Evolutionary conservation across 2,888 invertebrate genomes (phyloP), one percentile per base, ranked within the genome.

Genomic region (Sepiola atlantica): DNA sequence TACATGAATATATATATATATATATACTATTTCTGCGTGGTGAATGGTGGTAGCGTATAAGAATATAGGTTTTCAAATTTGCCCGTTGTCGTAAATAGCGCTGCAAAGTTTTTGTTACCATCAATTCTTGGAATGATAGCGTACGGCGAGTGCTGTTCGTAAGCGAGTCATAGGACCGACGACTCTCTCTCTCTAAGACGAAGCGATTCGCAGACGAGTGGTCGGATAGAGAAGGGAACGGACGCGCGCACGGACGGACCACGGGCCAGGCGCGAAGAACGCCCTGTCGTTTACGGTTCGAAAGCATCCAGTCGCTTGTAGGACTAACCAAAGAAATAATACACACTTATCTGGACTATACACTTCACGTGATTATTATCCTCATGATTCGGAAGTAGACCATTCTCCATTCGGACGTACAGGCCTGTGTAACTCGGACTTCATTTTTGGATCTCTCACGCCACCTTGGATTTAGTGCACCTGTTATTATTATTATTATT

Each of bases 91-190:
- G 77, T 12, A 77, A 77, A 32, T 77, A 77, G 77, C 61, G 18
- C 12, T 2, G n/a, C 77, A 77, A 77, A 77, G 77, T 77, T 77
- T 77, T 77, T n/a, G n/a, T n/a, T n/a, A 77, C 77, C 16, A 77
- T 16, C n/a, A 45, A 45, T 45, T 45, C 77, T 77, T 77, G n/a
- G 77, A 77, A n/a, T 16, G 77, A n/a, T 77, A 77, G 77, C 77
- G 77, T 77, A 77, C n/a, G 77, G 16, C 77, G 77, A 77, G 77
- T 24, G 14, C n/a, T 77, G 77, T 45, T 45, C 2, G 77, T 77
- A n/a, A 77, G n/a, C 77, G n/a, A 77, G 77, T 77, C 77, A n/a
- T 77, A 77, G 77, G 77, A 77, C 77, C 77, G 77, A 77, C 77
- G 45, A 45, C 45, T 45, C 45, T 45, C 45, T 45, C 45, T 45